Conservation (phyloP, 2,888 invertebrate genomes). For the Psylliodes chrysocephalus region DNA sequence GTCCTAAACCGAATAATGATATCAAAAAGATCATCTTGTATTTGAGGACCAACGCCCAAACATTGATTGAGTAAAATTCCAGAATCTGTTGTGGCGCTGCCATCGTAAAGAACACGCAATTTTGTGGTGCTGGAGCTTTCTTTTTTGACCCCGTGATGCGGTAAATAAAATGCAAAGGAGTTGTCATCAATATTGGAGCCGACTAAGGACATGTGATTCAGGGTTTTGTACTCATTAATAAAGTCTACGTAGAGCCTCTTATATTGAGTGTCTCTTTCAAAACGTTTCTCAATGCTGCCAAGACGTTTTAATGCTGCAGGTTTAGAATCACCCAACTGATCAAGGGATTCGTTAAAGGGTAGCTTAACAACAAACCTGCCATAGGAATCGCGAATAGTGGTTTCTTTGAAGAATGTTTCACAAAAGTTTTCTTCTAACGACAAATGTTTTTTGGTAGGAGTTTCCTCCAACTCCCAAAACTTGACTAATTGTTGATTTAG, state of each 20-base stretch:
- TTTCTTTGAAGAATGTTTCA: background rate
- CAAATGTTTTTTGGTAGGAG: too few species aligned
- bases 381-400: background rate
- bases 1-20: slow-evolving; percentile 4
- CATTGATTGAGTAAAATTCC: slow-evolving; percentile 9
- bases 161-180: background rate
- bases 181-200: background rate
- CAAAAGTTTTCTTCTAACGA: background rate
- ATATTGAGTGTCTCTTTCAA: too few species aligned
- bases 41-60: background rate
- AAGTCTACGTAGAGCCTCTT: too few species aligned
- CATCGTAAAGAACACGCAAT: slow-evolving; percentile 17
- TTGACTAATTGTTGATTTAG: background rate
- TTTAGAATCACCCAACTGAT: background rate
- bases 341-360: too few species aligned
- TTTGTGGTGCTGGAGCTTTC: slow-evolving; percentile 8
- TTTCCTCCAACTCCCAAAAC: too few species aligned
- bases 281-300: background rate
- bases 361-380: too few species aligned
- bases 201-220: background rate
- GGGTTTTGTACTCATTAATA: too few species aligned
- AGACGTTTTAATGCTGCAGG: background rate
- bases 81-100: background rate
- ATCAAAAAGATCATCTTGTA: background rate
- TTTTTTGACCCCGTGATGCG: too few species aligned